These are phyloP conservation scores for Platypus cylindrus DNA, from an alignment of 2,888 invertebrate genomes.

Conservation along the genomic window DNA sequence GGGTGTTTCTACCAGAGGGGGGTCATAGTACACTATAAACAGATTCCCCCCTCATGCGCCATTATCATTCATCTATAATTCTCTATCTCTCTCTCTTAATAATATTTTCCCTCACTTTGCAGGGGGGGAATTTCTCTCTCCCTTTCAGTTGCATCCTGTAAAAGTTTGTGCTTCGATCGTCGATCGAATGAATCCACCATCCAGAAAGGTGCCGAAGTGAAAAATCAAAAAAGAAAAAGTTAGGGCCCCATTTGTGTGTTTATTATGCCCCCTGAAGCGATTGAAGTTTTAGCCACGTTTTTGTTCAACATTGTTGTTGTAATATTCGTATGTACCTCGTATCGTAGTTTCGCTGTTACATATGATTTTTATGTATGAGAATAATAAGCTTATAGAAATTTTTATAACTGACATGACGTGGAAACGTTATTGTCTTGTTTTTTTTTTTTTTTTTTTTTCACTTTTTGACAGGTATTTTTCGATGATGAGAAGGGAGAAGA, in stretches of 20 bases:
- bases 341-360: constrained; percentile 29
- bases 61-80: too few relatives aligned
- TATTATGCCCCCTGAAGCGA: constrained; percentile 31
- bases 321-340: constrained; percentile 28
- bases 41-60: constrained; percentile 18
- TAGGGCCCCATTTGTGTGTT: constrained; percentile 34
- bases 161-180: too few relatives aligned
- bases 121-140: too few relatives aligned
- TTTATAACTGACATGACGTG: constrained; percentile 22
- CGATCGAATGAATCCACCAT: constrained; percentile 31
- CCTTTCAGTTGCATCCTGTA: too few relatives aligned
- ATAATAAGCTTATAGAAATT: constrained; percentile 30
- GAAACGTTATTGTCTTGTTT: too few relatives aligned
- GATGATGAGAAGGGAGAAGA: too few relatives aligned
- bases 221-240: constrained; percentile 30
- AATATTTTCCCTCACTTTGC: too few relatives aligned
- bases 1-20: constrained; percentile 22
- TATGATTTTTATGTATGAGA: constrained; percentile 20
- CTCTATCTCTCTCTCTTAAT: too few relatives aligned
- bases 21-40: too few relatives aligned
- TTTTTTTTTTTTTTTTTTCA: constrained; percentile 20
- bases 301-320: too few relatives aligned
- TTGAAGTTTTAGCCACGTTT: constrained; percentile 34
- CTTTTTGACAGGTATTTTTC: constrained; percentile 13
- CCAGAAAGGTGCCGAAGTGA: constrained; percentile 36